Conservation (phyloP, 2,113 vertebrate genomes). For the Leptodactylus fuscus region DNA sequence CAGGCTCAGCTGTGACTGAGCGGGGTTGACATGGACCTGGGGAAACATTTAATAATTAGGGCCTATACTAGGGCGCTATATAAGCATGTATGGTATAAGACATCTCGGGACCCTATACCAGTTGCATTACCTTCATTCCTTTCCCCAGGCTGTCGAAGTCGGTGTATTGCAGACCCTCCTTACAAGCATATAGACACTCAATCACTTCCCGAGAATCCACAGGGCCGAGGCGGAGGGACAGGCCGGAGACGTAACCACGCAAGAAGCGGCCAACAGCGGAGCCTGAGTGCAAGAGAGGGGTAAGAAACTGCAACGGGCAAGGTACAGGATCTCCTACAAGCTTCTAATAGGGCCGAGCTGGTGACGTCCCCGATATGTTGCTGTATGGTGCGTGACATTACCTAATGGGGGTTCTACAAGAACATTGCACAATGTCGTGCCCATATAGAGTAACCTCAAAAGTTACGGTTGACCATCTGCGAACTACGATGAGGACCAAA, state of each 20-base stretch:
- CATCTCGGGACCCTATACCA: not conserved
- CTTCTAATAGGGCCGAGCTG: not conserved
- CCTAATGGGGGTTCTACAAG: not conserved
- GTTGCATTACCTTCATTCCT: conserved; percentile 92
- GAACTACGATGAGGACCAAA: not conserved
- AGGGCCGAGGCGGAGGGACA: conserved; percentile 92
- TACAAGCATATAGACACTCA: conserved; percentile 97
- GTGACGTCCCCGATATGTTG: not conserved
- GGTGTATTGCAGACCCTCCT: conserved; percentile 96
- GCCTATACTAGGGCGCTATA: not conserved
- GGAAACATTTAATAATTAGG: not conserved
- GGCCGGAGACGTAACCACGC: conserved; percentile 94
- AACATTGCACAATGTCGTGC: not conserved
- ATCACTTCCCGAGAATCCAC: conserved; percentile 97
- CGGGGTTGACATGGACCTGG: conserved; percentile 97
- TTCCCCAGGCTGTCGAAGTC: conserved; percentile 97
- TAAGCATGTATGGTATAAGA: no score
- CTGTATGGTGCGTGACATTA: not conserved
- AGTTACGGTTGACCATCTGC: not conserved
- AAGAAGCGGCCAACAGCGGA: conserved; percentile 84
- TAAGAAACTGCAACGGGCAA: not conserved
- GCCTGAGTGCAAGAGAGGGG: conserved; percentile 66
- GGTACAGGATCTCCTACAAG: not conserved
- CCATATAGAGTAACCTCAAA: not conserved
- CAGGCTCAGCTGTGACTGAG: conserved; percentile 92